Conservation (phyloP, 2,113 vertebrate genomes). For the Rhinopithecus roxellana region DNA sequence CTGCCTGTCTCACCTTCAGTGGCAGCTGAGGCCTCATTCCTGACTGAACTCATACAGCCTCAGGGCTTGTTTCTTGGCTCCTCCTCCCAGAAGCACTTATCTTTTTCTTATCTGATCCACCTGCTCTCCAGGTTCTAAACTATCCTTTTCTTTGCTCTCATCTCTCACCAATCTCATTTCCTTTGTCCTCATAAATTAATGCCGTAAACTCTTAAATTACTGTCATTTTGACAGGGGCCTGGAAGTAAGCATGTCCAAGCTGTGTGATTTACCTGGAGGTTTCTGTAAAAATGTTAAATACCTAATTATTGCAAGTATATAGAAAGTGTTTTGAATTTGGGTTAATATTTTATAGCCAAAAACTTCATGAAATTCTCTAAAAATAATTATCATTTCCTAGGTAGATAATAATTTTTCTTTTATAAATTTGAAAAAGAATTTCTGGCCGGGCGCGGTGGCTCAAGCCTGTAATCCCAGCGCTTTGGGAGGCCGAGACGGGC, state of each 20-base stretch:
- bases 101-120: neutral
- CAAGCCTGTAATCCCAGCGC: too few species aligned
- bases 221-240: neutral
- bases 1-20: neutral
- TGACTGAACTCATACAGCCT: neutral
- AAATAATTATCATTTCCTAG: neutral
- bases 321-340: neutral
- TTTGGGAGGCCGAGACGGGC: too few species aligned
- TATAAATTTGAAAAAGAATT: neutral
- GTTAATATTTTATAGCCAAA: neutral
- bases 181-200: neutral
- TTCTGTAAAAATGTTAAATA: neutral
- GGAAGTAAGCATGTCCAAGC: neutral
- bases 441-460: too few species aligned
- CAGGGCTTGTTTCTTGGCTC: neutral
- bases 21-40: neutral
- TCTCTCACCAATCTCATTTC: neutral
- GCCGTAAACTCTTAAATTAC: neutral
- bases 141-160: neutral
- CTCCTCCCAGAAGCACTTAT: neutral
- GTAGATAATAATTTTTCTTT: neutral
- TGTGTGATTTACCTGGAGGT: neutral
- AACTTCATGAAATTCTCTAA: neutral
- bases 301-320: neutral
- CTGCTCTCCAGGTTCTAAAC: neutral